phyloP scores from a whole-genome alignment of 1,140 invertebrate genomes.

The Ceratosolen solmsi region DNA sequence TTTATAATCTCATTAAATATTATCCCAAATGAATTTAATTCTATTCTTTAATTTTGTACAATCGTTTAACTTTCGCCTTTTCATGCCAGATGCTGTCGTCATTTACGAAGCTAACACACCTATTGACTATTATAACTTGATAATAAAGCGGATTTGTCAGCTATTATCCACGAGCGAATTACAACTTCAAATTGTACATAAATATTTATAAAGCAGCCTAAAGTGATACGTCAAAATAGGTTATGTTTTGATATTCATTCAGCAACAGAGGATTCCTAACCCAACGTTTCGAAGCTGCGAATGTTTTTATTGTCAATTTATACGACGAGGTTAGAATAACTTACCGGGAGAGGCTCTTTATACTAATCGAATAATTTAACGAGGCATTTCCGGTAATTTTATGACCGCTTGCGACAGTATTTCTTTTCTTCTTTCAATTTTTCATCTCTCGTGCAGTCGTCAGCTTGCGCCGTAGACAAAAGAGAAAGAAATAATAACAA shows the following conservation, averaged over 20 bases:
- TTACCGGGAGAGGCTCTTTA: not conserved
- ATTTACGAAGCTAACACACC: not conserved
- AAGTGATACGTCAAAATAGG: not conserved
- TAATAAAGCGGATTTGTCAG: not conserved
- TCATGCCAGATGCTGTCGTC: not conserved
- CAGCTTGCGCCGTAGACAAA: not conserved
- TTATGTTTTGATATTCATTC: conserved; percentile 15
- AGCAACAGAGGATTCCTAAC: not conserved
- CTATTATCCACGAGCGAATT: too few relatives aligned
- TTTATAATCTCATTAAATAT: too few relatives aligned
- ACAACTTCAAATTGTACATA: too few relatives aligned
- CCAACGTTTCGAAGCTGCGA: too few relatives aligned
- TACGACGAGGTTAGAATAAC: not conserved
- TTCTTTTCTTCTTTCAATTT: not conserved
- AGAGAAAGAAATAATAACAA: not conserved
- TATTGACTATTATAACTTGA: not conserved
- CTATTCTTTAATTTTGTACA: too few relatives aligned
- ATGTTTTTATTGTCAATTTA: not conserved
- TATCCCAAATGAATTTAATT: too few relatives aligned
- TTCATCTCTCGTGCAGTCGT: too few relatives aligned
- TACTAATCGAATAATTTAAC: not conserved
- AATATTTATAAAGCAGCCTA: too few relatives aligned
- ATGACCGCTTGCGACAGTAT: not conserved
- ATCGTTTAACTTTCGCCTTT: not conserved
- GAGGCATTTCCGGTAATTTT: not conserved